These are phyloP conservation scores for Antechinus flavipes DNA, from an alignment of 2,113 vertebrate genomes.

Conservation along the genomic window DNA sequence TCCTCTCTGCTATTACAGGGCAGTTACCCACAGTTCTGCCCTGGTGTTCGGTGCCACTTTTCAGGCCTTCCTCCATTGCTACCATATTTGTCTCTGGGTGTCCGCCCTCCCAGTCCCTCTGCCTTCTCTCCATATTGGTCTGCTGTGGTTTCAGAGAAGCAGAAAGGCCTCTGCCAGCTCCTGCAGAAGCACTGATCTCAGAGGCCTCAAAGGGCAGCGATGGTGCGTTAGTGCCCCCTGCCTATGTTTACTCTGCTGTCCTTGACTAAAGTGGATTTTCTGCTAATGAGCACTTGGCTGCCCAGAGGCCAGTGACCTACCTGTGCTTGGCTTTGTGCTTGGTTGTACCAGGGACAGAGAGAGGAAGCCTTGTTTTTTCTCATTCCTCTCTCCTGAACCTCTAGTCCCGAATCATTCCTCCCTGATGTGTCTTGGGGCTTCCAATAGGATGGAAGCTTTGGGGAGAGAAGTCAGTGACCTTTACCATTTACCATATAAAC, in stretches of 20 bases:
- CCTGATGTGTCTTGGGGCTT: background rate
- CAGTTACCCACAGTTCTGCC: background rate
- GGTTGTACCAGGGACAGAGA: background rate
- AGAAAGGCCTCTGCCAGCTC: conserved; percentile 16
- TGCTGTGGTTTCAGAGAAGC: conserved; percentile 63
- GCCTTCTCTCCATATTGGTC: conserved; percentile 58
- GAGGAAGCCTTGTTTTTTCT: background rate
- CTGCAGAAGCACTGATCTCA: background rate
- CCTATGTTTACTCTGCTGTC: background rate
- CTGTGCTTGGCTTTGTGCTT: background rate
- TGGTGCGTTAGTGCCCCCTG: background rate
- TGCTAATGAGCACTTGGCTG: conserved; percentile 4
- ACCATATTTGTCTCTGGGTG: background rate
- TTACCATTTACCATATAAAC: background rate
- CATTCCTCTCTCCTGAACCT: background rate
- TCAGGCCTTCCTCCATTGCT: no score
- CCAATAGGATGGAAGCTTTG: background rate
- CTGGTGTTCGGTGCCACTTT: background rate
- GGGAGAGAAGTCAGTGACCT: background rate
- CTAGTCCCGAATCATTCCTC: background rate
- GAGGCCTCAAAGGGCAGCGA: background rate
- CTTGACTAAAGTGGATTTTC: background rate
- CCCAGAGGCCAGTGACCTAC: background rate
- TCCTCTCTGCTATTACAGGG: background rate
- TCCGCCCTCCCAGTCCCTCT: background rate